Percentiles rank a stretch among this genome's conserved stretches.
Evolutionary conservation across 2,113 vertebrate species (phyloP).

Genomic region (Toxostoma redivivum): DNA sequence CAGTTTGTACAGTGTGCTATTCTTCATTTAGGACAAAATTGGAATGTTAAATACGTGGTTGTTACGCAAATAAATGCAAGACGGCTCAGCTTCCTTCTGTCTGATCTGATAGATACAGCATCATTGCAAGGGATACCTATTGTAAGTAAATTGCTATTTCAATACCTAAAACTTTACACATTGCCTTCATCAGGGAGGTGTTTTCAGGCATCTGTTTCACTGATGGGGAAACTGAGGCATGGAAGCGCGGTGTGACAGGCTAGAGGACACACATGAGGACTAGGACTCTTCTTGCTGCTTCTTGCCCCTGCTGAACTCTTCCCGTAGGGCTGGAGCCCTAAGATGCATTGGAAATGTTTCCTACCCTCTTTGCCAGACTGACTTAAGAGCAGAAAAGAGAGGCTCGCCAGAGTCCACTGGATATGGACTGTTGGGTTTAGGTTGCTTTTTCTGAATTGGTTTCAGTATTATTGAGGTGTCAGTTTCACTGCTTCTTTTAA

Average conservation of each 20-base stretch:
- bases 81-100: not conserved
- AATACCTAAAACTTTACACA: not conserved
- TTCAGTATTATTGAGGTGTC: not conserved
- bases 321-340: not conserved
- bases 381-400: not conserved
- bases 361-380: not conserved
- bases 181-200: not conserved
- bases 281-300: not conserved
- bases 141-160: not conserved
- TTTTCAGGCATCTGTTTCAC: not conserved
- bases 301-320: not conserved
- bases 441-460: not conserved
- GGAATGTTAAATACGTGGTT: not conserved
- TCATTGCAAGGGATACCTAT: not conserved
- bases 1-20: not conserved
- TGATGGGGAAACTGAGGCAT: not conserved
- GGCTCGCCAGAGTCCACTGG: not conserved
- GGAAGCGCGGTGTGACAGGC: fast-evolving
- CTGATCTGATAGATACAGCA: not conserved
- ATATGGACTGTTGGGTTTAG: not conserved
- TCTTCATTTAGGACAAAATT: not conserved
- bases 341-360: not conserved
- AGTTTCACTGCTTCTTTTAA: not conserved
- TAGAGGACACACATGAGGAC: not conserved
- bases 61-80: not conserved